Evolutionary conservation across 2,797 vertebrate species (phyloP), one percentile per base, ranked within the genome.

Genomic region (Avahi laniger): DNA sequence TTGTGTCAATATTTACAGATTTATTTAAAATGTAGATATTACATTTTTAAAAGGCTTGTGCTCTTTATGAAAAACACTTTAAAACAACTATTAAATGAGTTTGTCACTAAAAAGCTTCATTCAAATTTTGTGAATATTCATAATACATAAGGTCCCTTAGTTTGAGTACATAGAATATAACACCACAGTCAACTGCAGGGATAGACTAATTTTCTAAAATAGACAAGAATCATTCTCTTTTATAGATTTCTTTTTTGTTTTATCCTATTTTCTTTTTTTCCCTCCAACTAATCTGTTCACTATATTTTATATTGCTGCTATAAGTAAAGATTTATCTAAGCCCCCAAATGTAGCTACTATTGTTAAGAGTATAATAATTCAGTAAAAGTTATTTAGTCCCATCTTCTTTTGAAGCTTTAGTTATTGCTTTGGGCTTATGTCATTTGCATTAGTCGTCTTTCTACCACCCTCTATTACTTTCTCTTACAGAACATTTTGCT

Each of bases 381-480:
- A 93, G 73, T 89, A 97, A 97, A 97, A 63, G 41, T 91, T 96
- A 70, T 20, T 89, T 79, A 96, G 38, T 83, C n/a, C 54, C 30
- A 10, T 8, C 61, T 97, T 94, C 95, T 96, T 80, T 65, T 50
- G 50, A 88, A 85, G 30, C 7, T 69, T 81, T n/a, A 9, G 65
- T 82, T 48, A 95, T 91, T 89, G 69, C 86, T 95, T 50, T 35
- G 81, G 97, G 83, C 35, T 82, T 4, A 18, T 20, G 38, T 63
- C 65, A 84, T 89, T 92, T 89, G 54, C 41, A 48, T 79, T 33
- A 46, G 38, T 93, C 52, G 63, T 94, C 15, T 79, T 96, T 92
- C 24, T 94, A 85, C 50, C 48, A 75, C 73, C 35, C 52, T 63
- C 73, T 54, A 94, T 73, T 65, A 94, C 59, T 76, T 87, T 80